A percentile compares a stretch with the other conserved stretches of the same genome.
Conservation (phyloP, 92 coral and sea anemone species). For the Umimayanthus chanpuru region DNA sequence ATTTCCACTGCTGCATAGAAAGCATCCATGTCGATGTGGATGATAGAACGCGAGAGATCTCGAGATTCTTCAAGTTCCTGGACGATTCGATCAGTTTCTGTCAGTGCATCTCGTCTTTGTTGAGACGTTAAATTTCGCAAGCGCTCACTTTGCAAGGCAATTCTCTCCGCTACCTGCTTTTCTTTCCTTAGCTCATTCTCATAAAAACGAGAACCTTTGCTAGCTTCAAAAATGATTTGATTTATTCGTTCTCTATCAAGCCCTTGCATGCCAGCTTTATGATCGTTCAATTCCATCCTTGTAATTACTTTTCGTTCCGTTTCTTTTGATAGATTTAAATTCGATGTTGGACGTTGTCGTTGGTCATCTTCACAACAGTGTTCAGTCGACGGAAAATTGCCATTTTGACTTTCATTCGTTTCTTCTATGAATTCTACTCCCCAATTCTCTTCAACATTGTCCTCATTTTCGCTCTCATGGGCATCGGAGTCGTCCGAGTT, state of each 20-base stretch:
- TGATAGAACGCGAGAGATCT: conserved; percentile 87
- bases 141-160: conserved; percentile 60
- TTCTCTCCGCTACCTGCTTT: conserved; percentile 83
- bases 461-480: conserved; percentile 16
- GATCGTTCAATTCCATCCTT: conserved; percentile 93
- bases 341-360: neutral
- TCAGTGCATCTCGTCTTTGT: conserved; percentile 72
- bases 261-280: conserved; percentile 98
- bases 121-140: conserved; percentile 61
- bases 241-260: conserved; percentile 89
- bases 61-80: conserved; percentile 82
- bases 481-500: neutral
- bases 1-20: conserved; percentile 98
- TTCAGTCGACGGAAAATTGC: neutral
- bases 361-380: neutral
- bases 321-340: neutral
- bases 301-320: conserved; percentile 53
- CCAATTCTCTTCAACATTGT: conserved; percentile 34
- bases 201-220: conserved; percentile 94
- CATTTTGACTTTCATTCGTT: neutral
- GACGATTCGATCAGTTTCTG: conserved; percentile 69
- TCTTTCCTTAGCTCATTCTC: conserved; percentile 91
- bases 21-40: conserved; percentile 99
- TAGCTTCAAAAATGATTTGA: conserved; percentile 92
- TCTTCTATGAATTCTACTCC: conserved; percentile 9